Base-by-base conservation (phyloP, 2,888 invertebrate genomes). In the Dicyrtoma fusca region DNA sequence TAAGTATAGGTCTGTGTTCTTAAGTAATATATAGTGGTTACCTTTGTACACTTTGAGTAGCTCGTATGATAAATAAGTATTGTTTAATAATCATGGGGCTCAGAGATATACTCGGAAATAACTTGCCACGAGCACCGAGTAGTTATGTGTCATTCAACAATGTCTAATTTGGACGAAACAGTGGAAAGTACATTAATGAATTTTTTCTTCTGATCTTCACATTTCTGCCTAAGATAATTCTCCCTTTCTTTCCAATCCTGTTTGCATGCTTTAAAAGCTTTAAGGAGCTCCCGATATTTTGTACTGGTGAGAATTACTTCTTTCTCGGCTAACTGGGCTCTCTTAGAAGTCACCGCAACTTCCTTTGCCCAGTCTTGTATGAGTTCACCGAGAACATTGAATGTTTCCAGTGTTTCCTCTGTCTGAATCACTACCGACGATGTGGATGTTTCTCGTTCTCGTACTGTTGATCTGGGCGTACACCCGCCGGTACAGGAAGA, bases 391-490 rank as follows among this genome's bases (percentile, higher is more conserved):
- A 77, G 73, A 13, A 76, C 71, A 64, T 75, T 72, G 45, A 74
- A 78, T 0, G 78, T 78, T 66, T 79, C 76, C 25, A 77, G 49
- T 21, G 79, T 78, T 68, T 79, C 78, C 0, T 79, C 77, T 6
- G 78, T 78, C 72, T 79, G 79, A 45, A 75, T 73, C 1, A 75
- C 49, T 10, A 72, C 76, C 13, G 75, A 66, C 1, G 44, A 61
- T 42, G 19, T 8, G 4, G 44, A 61, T 42, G 19, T 8, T 61
- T 61, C 61, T 19, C 44, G 34, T 34, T 61, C 44, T 11, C 4
- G 34, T 34, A 34, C 8, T 34, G 34, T 34, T n/a, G n/a, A n/a
- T 34, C 34, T 34, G 34, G 34, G 34, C 8, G 34, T 34, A 8
- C 34, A 34, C 8, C 34, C 34, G 8, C 34, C 34, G 3, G 34